A percentile compares a stretch with the other conserved stretches of the same genome.
Conservation (phyloP, 2,113 vertebrate species). For the Andinoacara biseriatus region DNA sequence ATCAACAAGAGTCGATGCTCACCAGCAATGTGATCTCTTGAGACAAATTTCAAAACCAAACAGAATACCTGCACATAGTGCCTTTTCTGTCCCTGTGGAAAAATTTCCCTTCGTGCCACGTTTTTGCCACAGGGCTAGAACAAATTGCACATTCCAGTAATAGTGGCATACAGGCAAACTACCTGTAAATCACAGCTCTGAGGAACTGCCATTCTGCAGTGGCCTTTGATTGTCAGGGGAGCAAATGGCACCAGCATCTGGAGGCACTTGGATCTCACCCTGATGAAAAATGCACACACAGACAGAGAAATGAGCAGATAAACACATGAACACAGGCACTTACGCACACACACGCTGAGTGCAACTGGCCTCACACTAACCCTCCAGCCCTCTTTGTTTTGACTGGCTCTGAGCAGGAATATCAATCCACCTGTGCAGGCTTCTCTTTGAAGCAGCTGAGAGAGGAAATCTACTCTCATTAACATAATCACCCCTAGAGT, state of each 20-base stretch:
- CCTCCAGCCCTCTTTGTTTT: slow-evolving; percentile 37
- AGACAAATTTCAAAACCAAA: neutral
- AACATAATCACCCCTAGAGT: slow-evolving; percentile 49
- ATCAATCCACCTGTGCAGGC: slow-evolving; percentile 55
- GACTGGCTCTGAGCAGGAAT: slow-evolving; percentile 22
- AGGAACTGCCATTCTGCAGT: slow-evolving; percentile 60
- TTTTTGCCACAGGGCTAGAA: neutral
- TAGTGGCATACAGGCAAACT: slow-evolving; percentile 48
- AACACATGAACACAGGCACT: neutral
- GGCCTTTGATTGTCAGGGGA: slow-evolving; percentile 76
- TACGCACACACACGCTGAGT: neutral
- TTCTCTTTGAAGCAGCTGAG: slow-evolving; percentile 39
- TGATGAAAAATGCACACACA: slow-evolving; percentile 47
- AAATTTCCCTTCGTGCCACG: slow-evolving; percentile 4
- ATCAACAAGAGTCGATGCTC: neutral
- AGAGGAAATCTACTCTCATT: slow-evolving; percentile 51
- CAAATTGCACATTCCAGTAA: slow-evolving; percentile 10
- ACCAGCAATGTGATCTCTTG: neutral
- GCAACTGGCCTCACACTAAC: slow-evolving; percentile 17
- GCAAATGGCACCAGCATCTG: slow-evolving; percentile 73
- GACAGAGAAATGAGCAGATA: neutral
- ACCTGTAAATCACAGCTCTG: slow-evolving; percentile 42
- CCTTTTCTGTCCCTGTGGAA: neutral
- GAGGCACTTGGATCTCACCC: slow-evolving; percentile 60
- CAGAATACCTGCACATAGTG: neutral